A percentile compares a stretch with the other conserved stretches of the same genome.
phyloP scores from a whole-genome alignment of 2,113 vertebrate species.

The Cygnus atratus region DNA sequence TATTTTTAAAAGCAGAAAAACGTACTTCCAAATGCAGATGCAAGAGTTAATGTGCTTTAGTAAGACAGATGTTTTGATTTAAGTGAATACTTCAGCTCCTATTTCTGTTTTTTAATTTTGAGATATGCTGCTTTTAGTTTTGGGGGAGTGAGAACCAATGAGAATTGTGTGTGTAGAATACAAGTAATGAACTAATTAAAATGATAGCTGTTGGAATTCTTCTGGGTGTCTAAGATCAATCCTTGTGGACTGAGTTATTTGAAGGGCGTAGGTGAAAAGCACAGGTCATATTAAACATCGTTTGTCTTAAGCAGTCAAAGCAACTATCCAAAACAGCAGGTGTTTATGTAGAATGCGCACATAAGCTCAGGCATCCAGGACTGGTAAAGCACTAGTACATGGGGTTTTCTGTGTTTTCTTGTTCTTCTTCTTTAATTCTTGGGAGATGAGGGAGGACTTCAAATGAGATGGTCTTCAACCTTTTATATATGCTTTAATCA shows the following conservation, averaged over 20 bases:
- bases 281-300: conserved; percentile 6
- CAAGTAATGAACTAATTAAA: background rate
- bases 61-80: background rate
- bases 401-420: background rate
- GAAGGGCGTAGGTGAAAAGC: background rate
- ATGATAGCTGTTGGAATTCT: background rate
- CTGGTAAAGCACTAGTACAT: background rate
- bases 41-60: background rate
- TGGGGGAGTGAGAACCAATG: background rate
- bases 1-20: background rate
- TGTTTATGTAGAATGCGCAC: background rate
- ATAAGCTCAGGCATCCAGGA: background rate
- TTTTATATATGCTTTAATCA: too few relatives aligned
- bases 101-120: background rate
- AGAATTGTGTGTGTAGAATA: background rate
- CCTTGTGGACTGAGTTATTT: background rate
- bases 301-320: background rate
- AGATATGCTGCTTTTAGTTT: background rate
- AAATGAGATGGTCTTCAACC: background rate
- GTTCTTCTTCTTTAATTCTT: background rate
- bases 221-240: background rate
- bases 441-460: background rate
- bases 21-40: background rate
- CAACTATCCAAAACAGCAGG: background rate
- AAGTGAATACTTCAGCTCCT: background rate